A percentile compares a stretch with the other conserved stretches of the same genome.
These are phyloP conservation scores for Euspilapteryx auroguttella DNA, from an alignment of 2,888 invertebrate species.

Conservation along the genomic window DNA sequence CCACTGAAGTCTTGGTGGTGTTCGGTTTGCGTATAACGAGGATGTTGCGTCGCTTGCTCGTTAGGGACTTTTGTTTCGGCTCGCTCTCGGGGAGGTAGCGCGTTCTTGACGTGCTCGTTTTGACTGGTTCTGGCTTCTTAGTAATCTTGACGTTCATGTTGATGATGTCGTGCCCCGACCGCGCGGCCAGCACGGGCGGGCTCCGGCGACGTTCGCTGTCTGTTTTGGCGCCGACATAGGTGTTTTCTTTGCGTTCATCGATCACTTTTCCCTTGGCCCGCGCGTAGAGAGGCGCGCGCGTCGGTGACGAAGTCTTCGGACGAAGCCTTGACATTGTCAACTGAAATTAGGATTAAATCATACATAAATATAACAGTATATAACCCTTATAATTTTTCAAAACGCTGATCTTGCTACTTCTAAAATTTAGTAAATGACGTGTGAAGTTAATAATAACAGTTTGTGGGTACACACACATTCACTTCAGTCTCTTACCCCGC, in stretches of 20 bases:
- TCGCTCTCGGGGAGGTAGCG: conserved; percentile 32
- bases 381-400: too few species aligned
- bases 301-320: conserved; percentile 34
- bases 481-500: too few species aligned
- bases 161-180: conserved; percentile 30
- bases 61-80: conserved; percentile 34
- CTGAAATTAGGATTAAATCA: conserved; percentile 17
- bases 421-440: too few species aligned
- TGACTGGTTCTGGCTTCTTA: conserved; percentile 32
- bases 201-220: conserved; percentile 24
- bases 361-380: too few species aligned
- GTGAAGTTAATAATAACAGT: too few species aligned
- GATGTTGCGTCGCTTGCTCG: conserved; percentile 36
- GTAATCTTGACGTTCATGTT: conserved; percentile 25
- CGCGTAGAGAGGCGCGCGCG: conserved; percentile 31
- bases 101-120: conserved; percentile 24
- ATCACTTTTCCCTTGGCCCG: conserved; percentile 38
- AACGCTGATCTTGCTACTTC: too few species aligned
- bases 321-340: conserved; percentile 42
- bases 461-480: too few species aligned
- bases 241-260: conserved; percentile 49
- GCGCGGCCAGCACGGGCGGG: conserved; percentile 18
- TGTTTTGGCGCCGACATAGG: conserved; percentile 34
- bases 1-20: conserved; percentile 30
- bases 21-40: conserved; percentile 43